Evolutionary conservation across 2,888 invertebrate genomes (phyloP).

Genomic region (Morinoia aosen): DNA sequence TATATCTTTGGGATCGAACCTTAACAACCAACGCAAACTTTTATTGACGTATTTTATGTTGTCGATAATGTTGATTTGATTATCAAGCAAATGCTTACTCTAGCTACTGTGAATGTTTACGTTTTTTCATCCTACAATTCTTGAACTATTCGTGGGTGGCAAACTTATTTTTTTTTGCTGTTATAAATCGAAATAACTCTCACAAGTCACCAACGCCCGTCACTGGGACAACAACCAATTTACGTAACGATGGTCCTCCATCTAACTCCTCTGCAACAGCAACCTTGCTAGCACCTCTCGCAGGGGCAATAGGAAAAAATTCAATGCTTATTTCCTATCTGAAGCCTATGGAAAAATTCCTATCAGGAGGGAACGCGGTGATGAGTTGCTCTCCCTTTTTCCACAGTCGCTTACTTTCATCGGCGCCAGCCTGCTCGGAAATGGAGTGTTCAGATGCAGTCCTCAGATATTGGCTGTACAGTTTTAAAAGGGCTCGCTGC

Average conservation of each 20-base stretch:
- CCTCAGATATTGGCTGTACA: not conserved
- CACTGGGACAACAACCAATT: not conserved
- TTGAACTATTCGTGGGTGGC: not conserved
- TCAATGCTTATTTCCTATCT: not conserved
- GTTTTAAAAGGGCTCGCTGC: too few species aligned
- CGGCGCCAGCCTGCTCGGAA: not conserved
- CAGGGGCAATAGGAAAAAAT: too few species aligned
- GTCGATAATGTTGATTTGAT: not conserved
- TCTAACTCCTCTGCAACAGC: too few species aligned
- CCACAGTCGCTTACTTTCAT: not conserved
- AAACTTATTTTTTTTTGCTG: not conserved
- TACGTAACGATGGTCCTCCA: too few species aligned
- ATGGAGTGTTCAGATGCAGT: not conserved
- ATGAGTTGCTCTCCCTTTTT: not conserved
- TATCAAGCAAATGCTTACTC: not conserved
- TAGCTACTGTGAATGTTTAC: not conserved
- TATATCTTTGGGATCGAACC: too few species aligned
- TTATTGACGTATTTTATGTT: not conserved
- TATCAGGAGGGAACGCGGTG: not conserved
- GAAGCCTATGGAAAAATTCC: not conserved
- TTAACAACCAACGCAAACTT: too few species aligned
- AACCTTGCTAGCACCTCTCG: too few species aligned
- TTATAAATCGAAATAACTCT: not conserved
- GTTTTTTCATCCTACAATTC: not conserved
- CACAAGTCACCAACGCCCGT: not conserved